Evolutionary conservation across 1,140 invertebrate genomes (phyloP).

Genomic region (Daktulosphaira vitifoliae): DNA sequence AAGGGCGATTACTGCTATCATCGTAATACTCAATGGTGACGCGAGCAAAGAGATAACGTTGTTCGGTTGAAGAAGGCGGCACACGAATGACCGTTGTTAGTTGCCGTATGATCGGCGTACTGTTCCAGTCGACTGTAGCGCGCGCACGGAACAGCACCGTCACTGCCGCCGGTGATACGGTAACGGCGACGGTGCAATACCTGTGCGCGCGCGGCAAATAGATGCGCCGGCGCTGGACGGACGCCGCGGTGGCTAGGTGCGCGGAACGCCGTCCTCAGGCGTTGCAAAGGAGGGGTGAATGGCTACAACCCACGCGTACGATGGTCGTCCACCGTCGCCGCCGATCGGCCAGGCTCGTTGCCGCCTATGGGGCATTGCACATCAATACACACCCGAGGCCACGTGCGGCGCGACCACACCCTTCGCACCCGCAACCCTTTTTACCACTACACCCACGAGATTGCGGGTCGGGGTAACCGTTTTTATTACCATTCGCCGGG

Average conservation of each 20-base stretch:
- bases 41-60: neutral
- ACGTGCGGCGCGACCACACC: conserved; percentile 29
- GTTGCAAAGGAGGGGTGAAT: neutral
- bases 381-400: conserved; percentile 27
- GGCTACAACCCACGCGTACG: too few species aligned
- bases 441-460: neutral
- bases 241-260: neutral
- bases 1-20: too few species aligned
- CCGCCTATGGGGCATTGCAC: neutral
- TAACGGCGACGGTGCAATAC: conserved; percentile 14
- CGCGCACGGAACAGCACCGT: neutral
- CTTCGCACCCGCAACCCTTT: conserved; percentile 27
- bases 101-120: neutral
- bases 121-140: conserved; percentile 2
- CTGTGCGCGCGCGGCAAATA: conserved; percentile 13
- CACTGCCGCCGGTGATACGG: too few species aligned
- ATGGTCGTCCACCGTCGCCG: neutral
- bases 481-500: neutral
- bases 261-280: neutral
- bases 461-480: neutral
- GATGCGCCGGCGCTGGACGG: neutral
- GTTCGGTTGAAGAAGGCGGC: neutral
- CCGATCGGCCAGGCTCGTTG: neutral
- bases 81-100: conserved; percentile 24
- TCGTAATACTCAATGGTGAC: too few species aligned